These are phyloP conservation scores for Struthidea cinerea DNA, from an alignment of 2,113 vertebrate genomes.

Conservation along the genomic window DNA sequence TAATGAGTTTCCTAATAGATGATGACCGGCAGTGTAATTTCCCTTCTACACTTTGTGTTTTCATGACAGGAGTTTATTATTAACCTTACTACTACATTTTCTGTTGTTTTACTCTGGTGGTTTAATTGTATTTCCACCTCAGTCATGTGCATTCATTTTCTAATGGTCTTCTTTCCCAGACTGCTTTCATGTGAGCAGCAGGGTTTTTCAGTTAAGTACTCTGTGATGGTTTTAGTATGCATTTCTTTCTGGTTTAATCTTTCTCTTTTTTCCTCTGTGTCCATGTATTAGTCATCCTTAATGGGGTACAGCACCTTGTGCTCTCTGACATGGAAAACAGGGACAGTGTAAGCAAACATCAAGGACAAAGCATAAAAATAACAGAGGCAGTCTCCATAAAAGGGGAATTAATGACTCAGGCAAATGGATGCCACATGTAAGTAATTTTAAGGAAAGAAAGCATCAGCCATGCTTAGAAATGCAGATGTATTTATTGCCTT, in stretches of 20 bases:
- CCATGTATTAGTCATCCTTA: slow-evolving; percentile 44
- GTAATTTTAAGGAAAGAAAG: slow-evolving; percentile 55
- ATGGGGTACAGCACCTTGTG: slow-evolving; percentile 27
- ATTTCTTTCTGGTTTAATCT: slow-evolving; percentile 4
- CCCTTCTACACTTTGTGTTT: background rate
- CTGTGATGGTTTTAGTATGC: background rate
- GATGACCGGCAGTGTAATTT: slow-evolving; percentile 47
- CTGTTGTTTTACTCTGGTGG: slow-evolving; percentile 47
- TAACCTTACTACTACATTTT: slow-evolving; percentile 44
- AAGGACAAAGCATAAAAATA: slow-evolving; percentile 19
- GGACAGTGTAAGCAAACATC: slow-evolving; percentile 43
- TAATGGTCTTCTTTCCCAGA: slow-evolving; percentile 26
- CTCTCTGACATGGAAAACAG: slow-evolving; percentile 51
- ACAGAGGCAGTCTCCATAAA: background rate
- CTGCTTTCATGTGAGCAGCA: slow-evolving; percentile 25
- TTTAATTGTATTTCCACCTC: slow-evolving; percentile 52
- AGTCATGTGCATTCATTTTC: slow-evolving; percentile 2
- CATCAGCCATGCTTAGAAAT: slow-evolving; percentile 37
- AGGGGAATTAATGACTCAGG: slow-evolving; percentile 24
- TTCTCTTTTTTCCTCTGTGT: background rate
- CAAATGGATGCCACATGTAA: slow-evolving; percentile 20
- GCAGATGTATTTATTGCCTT: slow-evolving; percentile 54
- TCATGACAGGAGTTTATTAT: slow-evolving; percentile 54
- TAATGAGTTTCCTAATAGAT: slow-evolving; percentile 14
- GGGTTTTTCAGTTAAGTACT: slow-evolving; percentile 32